These are phyloP conservation scores for Phaenicophaeus curvirostris DNA, from an alignment of 2,797 vertebrate genomes.

Conservation along the genomic window DNA sequence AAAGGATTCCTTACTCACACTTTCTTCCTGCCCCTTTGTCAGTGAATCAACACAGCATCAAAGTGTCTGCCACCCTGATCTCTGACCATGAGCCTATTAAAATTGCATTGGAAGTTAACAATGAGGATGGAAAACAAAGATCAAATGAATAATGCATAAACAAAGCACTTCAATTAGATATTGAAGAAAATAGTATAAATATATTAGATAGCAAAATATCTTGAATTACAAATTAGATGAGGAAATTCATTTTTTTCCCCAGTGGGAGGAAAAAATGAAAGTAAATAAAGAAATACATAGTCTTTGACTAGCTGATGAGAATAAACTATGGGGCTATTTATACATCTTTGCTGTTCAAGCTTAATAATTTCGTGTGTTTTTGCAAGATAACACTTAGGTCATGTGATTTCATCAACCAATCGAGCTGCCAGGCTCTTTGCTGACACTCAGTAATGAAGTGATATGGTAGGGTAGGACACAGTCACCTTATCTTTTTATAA, in stretches of 20 bases:
- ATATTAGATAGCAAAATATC: slow-evolving; percentile 49
- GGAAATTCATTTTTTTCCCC: not conserved
- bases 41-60: not conserved
- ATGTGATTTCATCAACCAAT: slow-evolving; percentile 67
- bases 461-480: slow-evolving; percentile 45
- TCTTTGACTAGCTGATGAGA: not conserved
- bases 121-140: slow-evolving; percentile 57
- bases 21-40: not conserved
- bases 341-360: not conserved
- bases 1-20: not conserved
- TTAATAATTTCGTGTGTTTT: slow-evolving; percentile 48
- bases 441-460: slow-evolving; percentile 62
- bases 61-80: slow-evolving; percentile 38
- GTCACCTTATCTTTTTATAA: slow-evolving; percentile 59
- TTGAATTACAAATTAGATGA: slow-evolving; percentile 52
- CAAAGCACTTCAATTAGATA: slow-evolving; percentile 58
- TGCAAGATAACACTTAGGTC: slow-evolving; percentile 54
- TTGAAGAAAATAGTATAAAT: slow-evolving; percentile 60
- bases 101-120: slow-evolving; percentile 62
- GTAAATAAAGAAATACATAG: slow-evolving; percentile 11
- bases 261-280: not conserved
- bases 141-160: slow-evolving; percentile 68
- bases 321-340: slow-evolving; percentile 17
- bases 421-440: not conserved
- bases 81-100: slow-evolving; percentile 63